Conservation (phyloP, 2,113 vertebrate species). For the Hucho hucho region DNA sequence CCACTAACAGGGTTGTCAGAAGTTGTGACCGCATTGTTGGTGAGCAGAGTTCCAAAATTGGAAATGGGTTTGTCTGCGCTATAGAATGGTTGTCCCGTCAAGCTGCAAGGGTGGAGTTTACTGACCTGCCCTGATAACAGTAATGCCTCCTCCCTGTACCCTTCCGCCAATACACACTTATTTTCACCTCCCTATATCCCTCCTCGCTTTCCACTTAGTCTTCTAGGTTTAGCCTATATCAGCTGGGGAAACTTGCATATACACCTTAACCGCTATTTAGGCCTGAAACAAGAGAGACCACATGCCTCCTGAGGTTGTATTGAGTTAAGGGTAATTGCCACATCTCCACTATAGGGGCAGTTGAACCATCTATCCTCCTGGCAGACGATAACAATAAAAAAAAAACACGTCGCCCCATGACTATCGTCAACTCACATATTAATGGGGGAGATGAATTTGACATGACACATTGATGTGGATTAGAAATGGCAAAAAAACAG, state of each 20-base stretch:
- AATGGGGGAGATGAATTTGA: background rate
- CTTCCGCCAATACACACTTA: slow-evolving; percentile 7
- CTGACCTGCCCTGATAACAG: slow-evolving; percentile 54
- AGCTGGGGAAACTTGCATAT: background rate
- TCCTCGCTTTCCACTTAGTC: background rate
- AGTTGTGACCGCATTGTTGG: background rate
- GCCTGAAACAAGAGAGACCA: background rate
- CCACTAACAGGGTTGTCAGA: no score
- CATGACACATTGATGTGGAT: background rate
- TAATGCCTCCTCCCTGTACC: slow-evolving; percentile 23
- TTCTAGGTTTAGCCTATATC: background rate
- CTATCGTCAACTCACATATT: background rate
- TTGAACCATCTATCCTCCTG: background rate
- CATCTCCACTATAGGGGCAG: background rate
- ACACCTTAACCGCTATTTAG: background rate
- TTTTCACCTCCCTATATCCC: background rate
- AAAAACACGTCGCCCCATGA: background rate
- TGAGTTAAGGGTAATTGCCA: background rate
- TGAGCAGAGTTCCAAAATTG: background rate
- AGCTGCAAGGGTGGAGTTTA: slow-evolving; percentile 60
- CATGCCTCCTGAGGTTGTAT: background rate
- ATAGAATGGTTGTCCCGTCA: slow-evolving; percentile 14
- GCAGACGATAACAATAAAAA: slow-evolving; percentile 2
- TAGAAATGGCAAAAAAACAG: background rate
- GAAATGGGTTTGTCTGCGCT: background rate